Base-by-base conservation (phyloP, 2,797 vertebrate species). In the Typhlichthys subterraneus region DNA sequence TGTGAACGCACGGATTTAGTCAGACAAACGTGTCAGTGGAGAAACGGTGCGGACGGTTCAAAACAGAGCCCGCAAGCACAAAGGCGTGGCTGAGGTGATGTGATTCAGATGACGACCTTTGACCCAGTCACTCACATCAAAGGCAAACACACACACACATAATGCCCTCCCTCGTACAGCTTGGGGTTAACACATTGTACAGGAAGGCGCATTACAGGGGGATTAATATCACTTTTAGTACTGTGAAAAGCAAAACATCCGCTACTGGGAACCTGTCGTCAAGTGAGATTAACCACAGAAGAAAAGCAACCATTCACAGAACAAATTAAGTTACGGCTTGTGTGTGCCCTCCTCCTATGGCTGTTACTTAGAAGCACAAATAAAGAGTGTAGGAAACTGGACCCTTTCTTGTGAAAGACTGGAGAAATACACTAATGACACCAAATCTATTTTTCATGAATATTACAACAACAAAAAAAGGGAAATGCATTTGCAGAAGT, bases 1-100 rank as follows among this genome's bases (percentile, higher is more conserved):
- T 62, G 60, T 55, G 9, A 14, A 9, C 12, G 4, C 10, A 9
- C 8, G 66, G 57, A 62, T 57, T 60, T 70, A 13, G 58, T 19
- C 79, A 65, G 75, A 79, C 45, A 76, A 67, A 80, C 75, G 70
- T 69, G 63, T 69, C 76, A 74, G 72, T 78, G 63, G 12, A 70
- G 14, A 47, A 53, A 45, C 12, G 51, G 52, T 52, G 14, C 10
- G 50, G 17, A 14, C 10, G 46, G 13, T 15, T 9, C 53, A 49
- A 51, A 15, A 57, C 33, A 13, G 56, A 42, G 62, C 33, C 15
- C 12, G 42, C 4, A 13, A n/a, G 49, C 29, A 14, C 17, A 15
- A 45, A 15, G 47, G 61, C 60, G 31, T 3, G 12, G 57, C 57
- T 46, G 19, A 59, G 50, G 56, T 57, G 46, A 65, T 31, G 64